Evolutionary conservation across 1,140 invertebrate species (phyloP), one percentile per base, ranked within the genome.

Genomic region (Pentalonia nigronervosa): DNA sequence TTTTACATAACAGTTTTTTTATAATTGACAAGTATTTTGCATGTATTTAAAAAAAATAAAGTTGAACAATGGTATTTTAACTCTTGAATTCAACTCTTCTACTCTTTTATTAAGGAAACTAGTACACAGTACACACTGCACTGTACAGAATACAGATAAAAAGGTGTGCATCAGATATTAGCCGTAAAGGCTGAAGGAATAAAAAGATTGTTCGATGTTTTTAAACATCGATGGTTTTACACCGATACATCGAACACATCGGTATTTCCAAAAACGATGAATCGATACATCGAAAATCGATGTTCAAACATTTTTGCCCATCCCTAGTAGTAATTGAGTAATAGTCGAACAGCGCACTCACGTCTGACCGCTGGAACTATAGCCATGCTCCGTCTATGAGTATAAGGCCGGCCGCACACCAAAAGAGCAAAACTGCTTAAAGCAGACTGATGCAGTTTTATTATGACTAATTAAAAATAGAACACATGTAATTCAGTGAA

Each of bases 191-290:
- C 50, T 53, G 34, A 34, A 36, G 14, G 76, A 2, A 17, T 36
- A 83, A 83, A 83, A 83, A 17, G 17, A 41, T 83, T 47, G n/a
- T n/a, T n/a, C n/a, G n/a, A n/a, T n/a, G n/a, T n/a, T n/a, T n/a
- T n/a, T n/a, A n/a, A n/a, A n/a, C n/a, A n/a, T 84, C 41, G 41
- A 84, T 84, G 83, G 45, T 84, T 84, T 84, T 83, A 45, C 17
- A 84, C 41, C 76, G 11, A 83, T 83, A 83, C 76, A 83, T 83
- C 34, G 34, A 36, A 83, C n/a, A 11, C n/a, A 36, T 83, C 76
- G 34, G 36, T 83, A n/a, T 83, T 83, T 34, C 34, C 36, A 36
- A 36, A 17, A 17, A 36, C 76, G 76, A 83, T 36, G 76, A 25
- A 25, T 9, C 76, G 14, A 83, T 83, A 83, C 34, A 83, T 83